Base-by-base conservation (phyloP, 1,140 invertebrate genomes). In the Bombus soroeensis region DNA sequence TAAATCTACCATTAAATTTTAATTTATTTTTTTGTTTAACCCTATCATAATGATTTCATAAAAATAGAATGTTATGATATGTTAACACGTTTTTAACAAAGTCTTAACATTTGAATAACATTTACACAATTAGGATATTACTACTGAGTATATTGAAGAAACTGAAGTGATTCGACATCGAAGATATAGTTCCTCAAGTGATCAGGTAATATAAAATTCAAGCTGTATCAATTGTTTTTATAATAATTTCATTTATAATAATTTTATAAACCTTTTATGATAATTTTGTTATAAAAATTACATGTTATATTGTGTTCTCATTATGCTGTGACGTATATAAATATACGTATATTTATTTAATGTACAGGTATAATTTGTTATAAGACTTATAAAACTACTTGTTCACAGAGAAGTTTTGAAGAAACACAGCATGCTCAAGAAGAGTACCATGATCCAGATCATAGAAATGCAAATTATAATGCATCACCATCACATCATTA, bases 381-480 rank as follows among this genome's bases (percentile, higher is more conserved):
- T 57, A 53, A 53, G 47, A 53, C 18, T 22, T 22, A 10, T 59
- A 28, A 39, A 78, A 53, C 47, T 37, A 32, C 74, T 73, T 86
- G 85, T 59, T 90, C 92, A 73, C 89, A 94, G 94, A 94, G 92
- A 91, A 94, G 93, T 87, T 94, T 91, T 66, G 93, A 94, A 76
- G 94, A 94, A 82, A 78, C 87, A 53, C 92, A 91, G 43, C 87
- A 91, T 28, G 85, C 81, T 22, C 91, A 88, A 47, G 92, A 95
- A 77, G 94, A 94, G 76, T 95, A 94, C 86, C 94, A 95, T 79
- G 94, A 95, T 37, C 93, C 93, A 75, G 95, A 95, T 77, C 93
- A 94, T 88, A 93, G 92, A 92, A 95, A 95, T 89, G 94, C 95
- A 81, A 95, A 95, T 92, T 95, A 95, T 88, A 93, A 92, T 92